phyloP scores from a whole-genome alignment of 2,888 invertebrate species.

The Xanthorhoe spadicearia region DNA sequence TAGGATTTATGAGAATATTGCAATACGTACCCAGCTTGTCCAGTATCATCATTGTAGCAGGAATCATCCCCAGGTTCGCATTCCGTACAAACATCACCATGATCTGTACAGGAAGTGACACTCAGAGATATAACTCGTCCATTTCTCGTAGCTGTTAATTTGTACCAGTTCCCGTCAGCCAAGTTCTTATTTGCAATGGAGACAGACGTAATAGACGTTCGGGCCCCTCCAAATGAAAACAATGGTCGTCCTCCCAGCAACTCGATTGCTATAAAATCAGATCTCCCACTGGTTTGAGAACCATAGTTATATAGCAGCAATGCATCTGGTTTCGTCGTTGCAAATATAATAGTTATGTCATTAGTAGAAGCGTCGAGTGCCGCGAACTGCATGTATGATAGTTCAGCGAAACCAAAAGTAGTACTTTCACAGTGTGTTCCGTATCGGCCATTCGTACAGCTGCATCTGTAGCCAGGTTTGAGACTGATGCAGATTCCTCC shows the following conservation, averaged over 20 bases:
- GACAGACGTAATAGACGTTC: constrained; percentile 94
- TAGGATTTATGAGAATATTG: not conserved
- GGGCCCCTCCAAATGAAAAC: constrained; percentile 95
- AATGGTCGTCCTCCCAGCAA: constrained; percentile 92
- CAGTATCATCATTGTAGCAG: constrained; percentile 94
- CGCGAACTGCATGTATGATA: constrained; percentile 95
- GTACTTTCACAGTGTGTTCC: constrained; percentile 96
- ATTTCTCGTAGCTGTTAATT: constrained; percentile 95
- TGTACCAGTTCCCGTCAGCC: constrained; percentile 95
- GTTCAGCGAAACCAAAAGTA: constrained; percentile 94
- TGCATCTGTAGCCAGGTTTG: constrained; percentile 94
- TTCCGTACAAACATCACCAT: constrained; percentile 94
- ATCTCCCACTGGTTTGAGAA: constrained; percentile 93
- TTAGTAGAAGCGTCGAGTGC: constrained; percentile 94
- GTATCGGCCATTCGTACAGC: constrained; percentile 94
- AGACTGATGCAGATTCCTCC: constrained; percentile 95
- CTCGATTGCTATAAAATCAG: constrained; percentile 97
- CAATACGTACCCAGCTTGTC: constrained; percentile 92
- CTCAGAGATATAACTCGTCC: constrained; percentile 94
- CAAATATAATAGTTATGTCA: constrained; percentile 95
- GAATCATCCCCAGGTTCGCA: constrained; percentile 92
- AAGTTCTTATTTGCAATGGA: constrained; percentile 88
- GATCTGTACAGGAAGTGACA: constrained; percentile 91
- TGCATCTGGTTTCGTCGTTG: constrained; percentile 94
- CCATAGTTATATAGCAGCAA: constrained; percentile 97